phyloP scores from a whole-genome alignment of 2,888 invertebrate species.

The Hermaeophaga mercurialis region DNA sequence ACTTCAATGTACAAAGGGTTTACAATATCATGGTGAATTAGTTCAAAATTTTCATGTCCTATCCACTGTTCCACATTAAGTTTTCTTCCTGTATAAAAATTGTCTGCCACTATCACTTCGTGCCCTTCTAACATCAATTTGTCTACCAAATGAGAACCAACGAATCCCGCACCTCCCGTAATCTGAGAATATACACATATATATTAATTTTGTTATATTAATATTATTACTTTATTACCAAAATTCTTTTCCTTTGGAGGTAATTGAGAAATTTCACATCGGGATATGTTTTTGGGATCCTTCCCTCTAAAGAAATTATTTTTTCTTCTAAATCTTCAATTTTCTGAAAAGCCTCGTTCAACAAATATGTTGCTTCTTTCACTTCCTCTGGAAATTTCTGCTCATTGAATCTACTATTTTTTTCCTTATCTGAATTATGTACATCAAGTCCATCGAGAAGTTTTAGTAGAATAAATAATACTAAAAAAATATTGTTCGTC shows the following conservation, averaged over 20 bases:
- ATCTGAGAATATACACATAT: constrained; percentile 61
- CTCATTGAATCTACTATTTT: constrained; percentile 28
- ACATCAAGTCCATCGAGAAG: constrained; percentile 49
- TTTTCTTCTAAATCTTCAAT: constrained; percentile 74
- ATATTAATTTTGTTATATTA: neutral
- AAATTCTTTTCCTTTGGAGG: constrained; percentile 87
- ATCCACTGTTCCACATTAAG: constrained; percentile 99
- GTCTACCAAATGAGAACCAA: constrained; percentile 98
- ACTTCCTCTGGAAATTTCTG: constrained; percentile 43
- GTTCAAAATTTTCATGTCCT: constrained; percentile 97
- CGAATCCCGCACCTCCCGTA: constrained; percentile 97
- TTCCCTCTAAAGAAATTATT: constrained; percentile 71
- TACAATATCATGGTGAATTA: constrained; percentile 98
- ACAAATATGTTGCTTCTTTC: constrained; percentile 39
- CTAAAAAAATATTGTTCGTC: constrained; percentile 26
- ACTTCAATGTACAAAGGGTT: constrained; percentile 97
- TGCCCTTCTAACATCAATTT: constrained; percentile 93
- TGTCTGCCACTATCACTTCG: constrained; percentile 96
- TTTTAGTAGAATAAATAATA: constrained; percentile 32
- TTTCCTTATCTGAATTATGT: constrained; percentile 33
- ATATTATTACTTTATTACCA: constrained; percentile 62
- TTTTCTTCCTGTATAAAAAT: constrained; percentile 97
- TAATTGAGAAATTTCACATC: constrained; percentile 92
- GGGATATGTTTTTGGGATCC: constrained; percentile 83
- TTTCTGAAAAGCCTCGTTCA: constrained; percentile 67